Evolutionary conservation across 2,113 vertebrate species (phyloP).

Genomic region (Paradoxurus hermaphroditus): DNA sequence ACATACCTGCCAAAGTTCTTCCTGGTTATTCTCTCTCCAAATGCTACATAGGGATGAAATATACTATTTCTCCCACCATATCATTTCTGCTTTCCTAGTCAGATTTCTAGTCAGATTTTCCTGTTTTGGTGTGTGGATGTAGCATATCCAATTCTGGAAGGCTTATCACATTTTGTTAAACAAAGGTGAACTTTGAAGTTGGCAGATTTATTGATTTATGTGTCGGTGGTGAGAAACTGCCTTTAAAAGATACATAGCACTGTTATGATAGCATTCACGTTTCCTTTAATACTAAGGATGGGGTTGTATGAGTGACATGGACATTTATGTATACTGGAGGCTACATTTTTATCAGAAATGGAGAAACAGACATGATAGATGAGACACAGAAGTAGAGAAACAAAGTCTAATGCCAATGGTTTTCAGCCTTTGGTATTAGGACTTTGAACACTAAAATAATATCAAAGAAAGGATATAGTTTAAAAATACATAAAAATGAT

Average conservation of each 20-base stretch:
- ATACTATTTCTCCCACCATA: background rate
- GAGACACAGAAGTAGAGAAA: background rate
- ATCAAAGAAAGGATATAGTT: background rate
- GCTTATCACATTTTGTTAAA: background rate
- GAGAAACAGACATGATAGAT: background rate
- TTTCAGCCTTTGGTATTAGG: background rate
- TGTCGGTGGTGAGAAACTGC: background rate
- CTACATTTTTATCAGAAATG: background rate
- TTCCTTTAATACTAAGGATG: background rate
- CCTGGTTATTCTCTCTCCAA: background rate
- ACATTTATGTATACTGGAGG: background rate
- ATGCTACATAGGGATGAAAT: background rate
- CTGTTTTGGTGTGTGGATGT: background rate
- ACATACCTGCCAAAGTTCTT: background rate
- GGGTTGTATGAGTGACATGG: background rate
- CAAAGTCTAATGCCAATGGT: background rate
- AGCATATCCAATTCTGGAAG: background rate
- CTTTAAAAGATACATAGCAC: background rate
- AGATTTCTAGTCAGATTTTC: background rate
- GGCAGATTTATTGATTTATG: background rate
- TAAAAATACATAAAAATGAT: conserved; percentile 6
- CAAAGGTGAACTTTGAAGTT: background rate
- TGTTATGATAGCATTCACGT: background rate
- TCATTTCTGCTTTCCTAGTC: background rate
- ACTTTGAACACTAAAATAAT: background rate